Conservation (phyloP, 2,888 invertebrate genomes). For the Zhuqinia jingwanae region DNA sequence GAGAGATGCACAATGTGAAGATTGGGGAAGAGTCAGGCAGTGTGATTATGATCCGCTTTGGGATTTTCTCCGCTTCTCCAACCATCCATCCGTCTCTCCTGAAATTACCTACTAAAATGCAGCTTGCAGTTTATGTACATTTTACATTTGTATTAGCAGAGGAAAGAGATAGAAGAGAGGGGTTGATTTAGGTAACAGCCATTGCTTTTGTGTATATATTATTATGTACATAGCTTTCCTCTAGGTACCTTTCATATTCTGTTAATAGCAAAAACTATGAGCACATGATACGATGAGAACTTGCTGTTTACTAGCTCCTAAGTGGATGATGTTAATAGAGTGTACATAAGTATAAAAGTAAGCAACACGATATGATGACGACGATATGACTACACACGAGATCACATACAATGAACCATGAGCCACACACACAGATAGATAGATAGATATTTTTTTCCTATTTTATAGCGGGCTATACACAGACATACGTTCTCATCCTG, state of each 20-base stretch:
- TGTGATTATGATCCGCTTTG: constrained; percentile 79
- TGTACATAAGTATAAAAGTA: constrained; percentile 65
- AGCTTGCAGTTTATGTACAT: constrained; percentile 66
- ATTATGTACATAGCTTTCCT: not conserved
- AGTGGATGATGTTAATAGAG: constrained; percentile 70
- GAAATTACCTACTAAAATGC: constrained; percentile 65
- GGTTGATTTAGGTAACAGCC: not conserved
- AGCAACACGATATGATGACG: constrained; percentile 56
- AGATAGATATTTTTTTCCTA: not conserved
- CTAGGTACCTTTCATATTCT: not conserved
- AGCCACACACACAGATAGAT: constrained; percentile 12
- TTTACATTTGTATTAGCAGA: constrained; percentile 43
- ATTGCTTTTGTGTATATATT: too few species aligned
- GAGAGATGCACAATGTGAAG: constrained; percentile 67
- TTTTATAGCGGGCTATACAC: not conserved
- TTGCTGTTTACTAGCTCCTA: constrained; percentile 30
- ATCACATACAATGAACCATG: constrained; percentile 52
- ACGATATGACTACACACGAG: constrained; percentile 50
- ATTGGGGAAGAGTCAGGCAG: constrained; percentile 66
- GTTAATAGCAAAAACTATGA: constrained; percentile 40
- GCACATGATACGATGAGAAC: constrained; percentile 34
- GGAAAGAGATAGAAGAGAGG: not conserved
- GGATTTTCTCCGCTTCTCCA: constrained; percentile 74
- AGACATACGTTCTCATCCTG: not conserved
- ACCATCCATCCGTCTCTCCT: constrained; percentile 61